Base-by-base conservation (phyloP, 2,113 vertebrate genomes). In the Chaetodon trifascialis region DNA sequence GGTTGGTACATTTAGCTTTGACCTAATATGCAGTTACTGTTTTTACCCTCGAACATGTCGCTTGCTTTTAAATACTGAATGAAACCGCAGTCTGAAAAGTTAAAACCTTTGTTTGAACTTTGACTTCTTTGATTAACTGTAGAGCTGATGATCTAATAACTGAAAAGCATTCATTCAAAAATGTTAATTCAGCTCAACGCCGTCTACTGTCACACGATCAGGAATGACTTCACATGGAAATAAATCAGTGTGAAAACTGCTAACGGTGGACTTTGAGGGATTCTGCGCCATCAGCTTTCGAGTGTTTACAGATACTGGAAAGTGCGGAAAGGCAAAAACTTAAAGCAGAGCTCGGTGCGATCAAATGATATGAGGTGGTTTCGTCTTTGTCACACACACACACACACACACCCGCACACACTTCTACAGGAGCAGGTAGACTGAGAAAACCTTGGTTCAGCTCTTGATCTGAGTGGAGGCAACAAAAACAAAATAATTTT, bases 401-500 rank as follows among this genome's bases (percentile, higher is more conserved):
- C 55, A 1, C 17, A 6, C 38, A 42, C 19, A n/a, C 25, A 47
- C 64, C 3, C 66, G 62, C 79, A 38, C 60, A 67, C 40, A 76
- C 36, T 30, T 65, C 11, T 11, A 36, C 77, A 3, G 30, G 15
- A 66, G 60, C 74, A 88, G 80, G 64, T 64, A 62, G 46, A 19
- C n/a, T 54, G 59, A 49, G 36, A 66, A 82, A 62, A 19, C 63
- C 63, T 82, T 63, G 2, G 2, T 67, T 73, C 47, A 73, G 76
- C 65, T 80, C 36, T 62, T 76, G 4, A 4, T 86, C 47, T 17
- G 36, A 70, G 65, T 69, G 56, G 49, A 65, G 40, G 42, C 80
- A 77, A 46, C 68, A 73, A 34, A 82, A 84, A 83, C 71, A 80
- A 49, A 87, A 68, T 51, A 84, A 78, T 73, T 75, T 73, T 16